phyloP scores from a whole-genome alignment of 2,797 vertebrate genomes.

The Channallabes apus region DNA sequence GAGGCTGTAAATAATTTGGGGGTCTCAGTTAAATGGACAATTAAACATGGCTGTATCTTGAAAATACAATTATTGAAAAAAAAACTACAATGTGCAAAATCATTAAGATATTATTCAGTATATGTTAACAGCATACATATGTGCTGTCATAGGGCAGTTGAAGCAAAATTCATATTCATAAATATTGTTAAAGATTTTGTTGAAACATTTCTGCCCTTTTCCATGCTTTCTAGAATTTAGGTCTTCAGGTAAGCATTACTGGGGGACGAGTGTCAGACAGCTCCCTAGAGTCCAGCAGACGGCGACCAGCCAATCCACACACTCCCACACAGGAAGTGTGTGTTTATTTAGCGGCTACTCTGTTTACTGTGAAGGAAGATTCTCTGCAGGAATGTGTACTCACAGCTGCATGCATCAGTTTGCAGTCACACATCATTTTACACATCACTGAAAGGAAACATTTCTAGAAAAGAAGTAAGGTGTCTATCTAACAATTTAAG shows the following conservation, averaged over 20 bases:
- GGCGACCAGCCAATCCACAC: conserved; percentile 55
- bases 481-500: background rate
- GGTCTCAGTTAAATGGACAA: background rate
- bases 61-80: background rate
- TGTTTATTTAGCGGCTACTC: conserved; percentile 75
- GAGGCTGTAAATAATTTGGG: no score
- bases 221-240: conserved; percentile 3
- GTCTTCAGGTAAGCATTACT: conserved; percentile 47
- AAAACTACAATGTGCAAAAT: background rate
- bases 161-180: conserved; percentile 17
- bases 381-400: conserved; percentile 36
- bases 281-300: conserved; percentile 64
- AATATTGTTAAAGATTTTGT: conserved; percentile 16
- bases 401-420: conserved; percentile 33
- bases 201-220: conserved; percentile 15
- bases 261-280: conserved; percentile 53
- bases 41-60: background rate
- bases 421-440: conserved; percentile 21
- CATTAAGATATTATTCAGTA: background rate
- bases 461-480: background rate
- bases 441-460: background rate
- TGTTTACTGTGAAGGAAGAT: conserved; percentile 69
- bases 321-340: conserved; percentile 70
- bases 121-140: background rate
- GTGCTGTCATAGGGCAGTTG: conserved; percentile 3